Percentiles rank a stretch among this genome's conserved stretches.
These are phyloP conservation scores for Tanypteryx hageni DNA, from an alignment of 2,888 invertebrate genomes.

Conservation along the genomic window DNA sequence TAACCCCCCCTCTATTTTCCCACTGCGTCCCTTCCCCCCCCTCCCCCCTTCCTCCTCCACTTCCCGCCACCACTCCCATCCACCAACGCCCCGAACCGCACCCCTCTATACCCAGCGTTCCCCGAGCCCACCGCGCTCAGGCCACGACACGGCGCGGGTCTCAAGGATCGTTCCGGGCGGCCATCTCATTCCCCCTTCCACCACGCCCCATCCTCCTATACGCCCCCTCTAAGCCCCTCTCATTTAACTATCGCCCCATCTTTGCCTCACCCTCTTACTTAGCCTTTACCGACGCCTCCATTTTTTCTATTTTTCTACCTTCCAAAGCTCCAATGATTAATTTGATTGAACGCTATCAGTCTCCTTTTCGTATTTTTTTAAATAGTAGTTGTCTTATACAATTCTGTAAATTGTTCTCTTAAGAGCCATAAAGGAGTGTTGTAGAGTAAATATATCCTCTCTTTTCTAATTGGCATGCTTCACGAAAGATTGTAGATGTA, in stretches of 20 bases:
- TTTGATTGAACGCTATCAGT: background rate
- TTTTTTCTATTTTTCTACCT: background rate
- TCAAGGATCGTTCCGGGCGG: background rate
- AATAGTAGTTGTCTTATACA: no score
- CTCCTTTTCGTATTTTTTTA: no score
- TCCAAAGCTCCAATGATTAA: background rate
- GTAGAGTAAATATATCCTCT: no score
- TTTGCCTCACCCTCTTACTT: background rate
- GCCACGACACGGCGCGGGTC: background rate
- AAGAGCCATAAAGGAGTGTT: no score
- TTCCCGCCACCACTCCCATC: no score
- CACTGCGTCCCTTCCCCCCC: background rate
- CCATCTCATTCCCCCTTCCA: background rate
- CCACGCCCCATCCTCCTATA: background rate
- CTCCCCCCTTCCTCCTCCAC: no score
- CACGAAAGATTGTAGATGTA: no score
- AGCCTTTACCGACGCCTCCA: background rate
- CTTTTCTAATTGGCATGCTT: no score
- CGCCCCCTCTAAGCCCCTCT: background rate
- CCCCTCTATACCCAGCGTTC: no score
- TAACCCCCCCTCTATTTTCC: background rate
- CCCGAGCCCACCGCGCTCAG: background rate
- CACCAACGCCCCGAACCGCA: background rate
- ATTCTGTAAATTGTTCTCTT: no score
- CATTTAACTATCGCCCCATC: background rate